Conservation (phyloP, 1,140 invertebrate genomes). For the roundworm (Caenorhabditis elegans) region DNA sequence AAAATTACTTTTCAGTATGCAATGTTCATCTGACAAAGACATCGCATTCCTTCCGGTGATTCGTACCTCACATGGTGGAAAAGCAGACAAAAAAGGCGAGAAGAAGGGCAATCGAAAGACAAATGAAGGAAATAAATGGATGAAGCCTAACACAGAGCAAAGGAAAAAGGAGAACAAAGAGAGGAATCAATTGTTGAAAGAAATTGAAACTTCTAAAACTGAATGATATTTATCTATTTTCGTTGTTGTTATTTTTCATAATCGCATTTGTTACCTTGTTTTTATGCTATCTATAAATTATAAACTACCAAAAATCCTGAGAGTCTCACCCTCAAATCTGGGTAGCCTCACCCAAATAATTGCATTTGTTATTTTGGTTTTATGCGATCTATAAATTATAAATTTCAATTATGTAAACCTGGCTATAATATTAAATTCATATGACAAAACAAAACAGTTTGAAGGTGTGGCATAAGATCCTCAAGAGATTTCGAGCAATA, state of each 20-base stretch:
- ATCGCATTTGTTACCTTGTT: too few relatives aligned
- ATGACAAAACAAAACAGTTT: neutral
- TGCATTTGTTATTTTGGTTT: too few relatives aligned
- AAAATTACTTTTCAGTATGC: neutral
- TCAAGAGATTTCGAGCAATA: neutral
- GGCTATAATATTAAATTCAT: neutral
- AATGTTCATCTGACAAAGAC: neutral
- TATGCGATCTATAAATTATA: too few relatives aligned
- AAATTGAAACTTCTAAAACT: neutral
- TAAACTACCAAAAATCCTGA: too few relatives aligned
- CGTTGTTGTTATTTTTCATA: neutral
- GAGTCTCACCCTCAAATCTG: too few relatives aligned
- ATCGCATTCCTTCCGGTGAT: neutral
- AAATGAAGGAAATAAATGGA: neutral
- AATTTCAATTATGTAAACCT: too few relatives aligned
- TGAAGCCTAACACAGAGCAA: neutral
- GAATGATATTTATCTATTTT: neutral
- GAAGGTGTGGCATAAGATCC: neutral
- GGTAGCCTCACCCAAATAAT: too few relatives aligned
- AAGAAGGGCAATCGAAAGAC: neutral
- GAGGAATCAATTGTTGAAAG: neutral
- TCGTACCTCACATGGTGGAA: neutral
- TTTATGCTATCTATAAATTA: too few relatives aligned
- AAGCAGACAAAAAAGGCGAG: neutral
- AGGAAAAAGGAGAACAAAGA: conserved; percentile 8